phyloP scores from a whole-genome alignment of 1,140 invertebrate species.

The Bombyx mori region ASM3026992v2 NC_085119.1:11845501-11846000 shows the following conservation, averaged over 20 bases:
- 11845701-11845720: constrained; percentile 67
- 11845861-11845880: constrained; percentile 44
- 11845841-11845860: constrained; percentile 53
- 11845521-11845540: constrained; percentile 12
- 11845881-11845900: constrained; percentile 24
- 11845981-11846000: too few relatives aligned
- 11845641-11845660: constrained; percentile 60
- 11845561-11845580: constrained; percentile 3
- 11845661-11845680: constrained; percentile 53
- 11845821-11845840: constrained; percentile 62
- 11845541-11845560: constrained; percentile 4
- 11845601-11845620: constrained; percentile 58
- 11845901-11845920: constrained; percentile 16
- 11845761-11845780: constrained; percentile 66
- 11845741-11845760: constrained; percentile 66
- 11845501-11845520: constrained; percentile 16
- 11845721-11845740: constrained; percentile 65
- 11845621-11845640: constrained; percentile 59
- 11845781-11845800: constrained; percentile 62
- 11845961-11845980: too few relatives aligned
- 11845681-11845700: constrained; percentile 58
- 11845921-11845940: too few relatives aligned
- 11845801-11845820: constrained; percentile 55
- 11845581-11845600: constrained; percentile 23
- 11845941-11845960: too few relatives aligned